Evolutionary conservation across 1,140 invertebrate species (phyloP), one percentile per base, ranked within the genome.

Genomic region (Lutraria rhynchaena): DNA sequence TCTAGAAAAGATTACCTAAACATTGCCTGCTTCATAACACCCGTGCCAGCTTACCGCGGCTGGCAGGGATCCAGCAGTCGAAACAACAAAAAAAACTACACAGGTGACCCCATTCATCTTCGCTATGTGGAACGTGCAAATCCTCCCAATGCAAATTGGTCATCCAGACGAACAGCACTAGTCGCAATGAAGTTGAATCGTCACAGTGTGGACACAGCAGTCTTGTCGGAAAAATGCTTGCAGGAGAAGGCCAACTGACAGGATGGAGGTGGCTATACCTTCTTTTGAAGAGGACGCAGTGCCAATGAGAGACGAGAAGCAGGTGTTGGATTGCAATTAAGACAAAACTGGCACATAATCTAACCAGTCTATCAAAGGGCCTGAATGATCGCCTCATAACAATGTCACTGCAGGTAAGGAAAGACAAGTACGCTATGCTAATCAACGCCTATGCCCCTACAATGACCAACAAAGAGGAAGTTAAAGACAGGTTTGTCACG

Each of bases 281-380:
- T 11, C 7, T 46, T 7, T 19, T 46, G 44, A 19, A 46, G 44
- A 11, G 44, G 7, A 7, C 44, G 44, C 19, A 46, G 19, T 46
- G 7, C 44, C 44, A 46, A 46, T 46, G 44, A 46, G 44, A 7
- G 31, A 69, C 22, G 75, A 2, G 75, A 78, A 69, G 61, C 75
- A 4, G 75, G 75, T 2, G 75, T 78, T 22, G 58, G 75, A 27
- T 78, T 78, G 73, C 57, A 4, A 37, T 76, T 4, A 76, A 63
- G 35, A 76, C 37, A 1, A 44, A 60, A 27, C 13, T 63, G 27
- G 73, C 41, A 63, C 49, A 19, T 57, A 76, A 58, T 15, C 53
- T 76, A 51, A 35, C 31, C 27, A 0, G n/a, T n/a, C n/a, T n/a
- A n/a, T n/a, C n/a, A n/a, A n/a, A n/a, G n/a, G n/a, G n/a, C n/a